Percentiles rank a stretch among this genome's conserved stretches.
Conservation (phyloP, 2,888 invertebrate genomes). For the Acronicta aceris region DNA sequence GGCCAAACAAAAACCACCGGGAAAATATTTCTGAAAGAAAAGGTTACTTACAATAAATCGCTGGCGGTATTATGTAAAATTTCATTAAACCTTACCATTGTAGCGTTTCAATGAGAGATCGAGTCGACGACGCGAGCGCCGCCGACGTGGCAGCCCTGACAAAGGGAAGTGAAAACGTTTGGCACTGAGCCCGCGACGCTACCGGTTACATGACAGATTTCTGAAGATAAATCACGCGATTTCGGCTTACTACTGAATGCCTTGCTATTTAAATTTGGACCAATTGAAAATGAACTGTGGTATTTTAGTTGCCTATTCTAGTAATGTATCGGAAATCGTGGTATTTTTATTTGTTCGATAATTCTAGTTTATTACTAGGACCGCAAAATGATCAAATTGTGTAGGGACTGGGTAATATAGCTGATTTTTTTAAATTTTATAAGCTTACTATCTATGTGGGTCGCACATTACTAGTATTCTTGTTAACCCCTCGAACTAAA, state of each 20-base stretch:
- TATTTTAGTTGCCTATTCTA: conserved; percentile 8
- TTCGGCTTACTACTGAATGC: conserved; percentile 23
- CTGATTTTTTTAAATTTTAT: too few species aligned
- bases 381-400: too few species aligned
- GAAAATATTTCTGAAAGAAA: conserved; percentile 47
- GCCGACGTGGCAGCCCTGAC: conserved; percentile 55
- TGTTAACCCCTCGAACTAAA: too few species aligned
- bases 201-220: conserved; percentile 51
- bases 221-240: conserved; percentile 49
- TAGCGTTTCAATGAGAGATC: conserved; percentile 32
- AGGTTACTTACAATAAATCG: conserved; percentile 42
- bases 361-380: too few species aligned
- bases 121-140: conserved; percentile 14
- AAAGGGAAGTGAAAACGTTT: conserved; percentile 63
- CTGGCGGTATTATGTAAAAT: conserved; percentile 42
- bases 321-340: not conserved
- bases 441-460: too few species aligned
- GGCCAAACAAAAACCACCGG: conserved; percentile 31
- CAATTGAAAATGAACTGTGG: conserved; percentile 3
- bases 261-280: conserved; percentile 15
- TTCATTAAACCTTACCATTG: conserved; percentile 47
- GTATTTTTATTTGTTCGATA: too few species aligned
- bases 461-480: too few species aligned
- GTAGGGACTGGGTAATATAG: too few species aligned
- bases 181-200: conserved; percentile 59